These are phyloP conservation scores for Agrotis clavis DNA, from an alignment of 2,888 invertebrate genomes.

Conservation along the genomic window DNA sequence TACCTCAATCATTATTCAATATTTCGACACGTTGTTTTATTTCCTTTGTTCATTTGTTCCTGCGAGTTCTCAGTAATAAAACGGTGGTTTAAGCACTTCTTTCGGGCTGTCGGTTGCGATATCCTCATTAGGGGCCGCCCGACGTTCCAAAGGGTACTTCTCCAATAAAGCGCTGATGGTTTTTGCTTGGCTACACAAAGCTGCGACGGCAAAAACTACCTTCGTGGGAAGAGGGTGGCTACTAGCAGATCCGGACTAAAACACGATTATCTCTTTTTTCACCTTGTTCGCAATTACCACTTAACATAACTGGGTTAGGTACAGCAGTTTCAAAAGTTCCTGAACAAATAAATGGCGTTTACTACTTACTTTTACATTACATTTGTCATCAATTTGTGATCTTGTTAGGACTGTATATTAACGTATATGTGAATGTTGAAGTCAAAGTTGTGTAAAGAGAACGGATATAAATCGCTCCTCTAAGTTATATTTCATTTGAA, in stretches of 20 bases:
- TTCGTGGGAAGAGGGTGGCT: conserved; percentile 25
- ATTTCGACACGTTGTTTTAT: conserved; percentile 26
- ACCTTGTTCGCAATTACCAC: conserved; percentile 18
- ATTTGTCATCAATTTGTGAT: conserved; percentile 11
- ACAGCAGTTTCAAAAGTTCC: conserved; percentile 4
- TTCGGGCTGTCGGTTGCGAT: conserved; percentile 54
- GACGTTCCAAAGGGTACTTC: conserved; percentile 62
- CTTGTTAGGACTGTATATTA: conserved; percentile 5
- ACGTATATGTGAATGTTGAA: conserved; percentile 1
- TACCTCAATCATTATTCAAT: conserved; percentile 41
- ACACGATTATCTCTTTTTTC: conserved; percentile 31
- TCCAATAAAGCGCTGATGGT: conserved; percentile 62
- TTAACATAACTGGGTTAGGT: conserved; percentile 14
- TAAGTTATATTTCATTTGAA: conserved; percentile 44
- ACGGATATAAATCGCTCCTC: conserved; percentile 23
- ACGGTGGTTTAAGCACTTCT: conserved; percentile 61
- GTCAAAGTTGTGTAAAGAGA: conserved; percentile 14
- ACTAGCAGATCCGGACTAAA: conserved; percentile 8
- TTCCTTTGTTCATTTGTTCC: conserved; percentile 40
- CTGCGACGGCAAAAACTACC: conserved; percentile 47
- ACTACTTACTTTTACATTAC: not conserved
- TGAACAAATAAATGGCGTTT: conserved; percentile 17
- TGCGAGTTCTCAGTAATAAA: conserved; percentile 50
- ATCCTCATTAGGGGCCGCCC: conserved; percentile 64
- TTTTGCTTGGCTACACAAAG: conserved; percentile 58